Percentiles rank a stretch among this genome's conserved stretches.
Conservation (phyloP, 2,113 vertebrate genomes). For the Macquaria ambigua region DNA sequence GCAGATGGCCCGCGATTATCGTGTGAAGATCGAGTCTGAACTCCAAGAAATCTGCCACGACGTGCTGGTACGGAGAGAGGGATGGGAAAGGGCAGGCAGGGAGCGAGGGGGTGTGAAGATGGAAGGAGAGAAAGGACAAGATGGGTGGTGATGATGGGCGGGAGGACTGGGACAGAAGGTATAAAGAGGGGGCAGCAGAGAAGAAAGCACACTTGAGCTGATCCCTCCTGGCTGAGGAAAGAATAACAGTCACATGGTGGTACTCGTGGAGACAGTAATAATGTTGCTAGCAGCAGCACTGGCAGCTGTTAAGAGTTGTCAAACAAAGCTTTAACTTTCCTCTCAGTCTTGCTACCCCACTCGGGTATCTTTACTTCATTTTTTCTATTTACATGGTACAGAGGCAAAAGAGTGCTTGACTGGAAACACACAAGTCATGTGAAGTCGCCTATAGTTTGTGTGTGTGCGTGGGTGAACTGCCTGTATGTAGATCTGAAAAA, state of each 20-base stretch:
- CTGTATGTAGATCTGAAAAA: no score
- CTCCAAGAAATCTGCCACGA: constrained; percentile 98
- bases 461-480: neutral
- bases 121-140: neutral
- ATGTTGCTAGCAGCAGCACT: constrained; percentile 4
- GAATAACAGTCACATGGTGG: constrained; percentile 40
- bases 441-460: neutral
- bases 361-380: neutral
- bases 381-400: neutral
- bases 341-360: neutral
- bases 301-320: constrained; percentile 34
- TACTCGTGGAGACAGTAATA: constrained; percentile 26
- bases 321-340: constrained; percentile 56
- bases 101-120: neutral
- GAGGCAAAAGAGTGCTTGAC: neutral
- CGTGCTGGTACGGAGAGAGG: constrained; percentile 90
- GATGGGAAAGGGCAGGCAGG: neutral
- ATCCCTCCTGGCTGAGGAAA: constrained; percentile 26
- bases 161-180: neutral
- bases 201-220: neutral
- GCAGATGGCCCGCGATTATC: constrained; percentile 96
- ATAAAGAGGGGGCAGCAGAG: neutral
- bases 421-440: neutral
- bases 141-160: neutral
- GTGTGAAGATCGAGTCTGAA: constrained; percentile 95